Base-by-base conservation (phyloP, 2,888 invertebrate species). In the Megastigmus dorsalis region DNA sequence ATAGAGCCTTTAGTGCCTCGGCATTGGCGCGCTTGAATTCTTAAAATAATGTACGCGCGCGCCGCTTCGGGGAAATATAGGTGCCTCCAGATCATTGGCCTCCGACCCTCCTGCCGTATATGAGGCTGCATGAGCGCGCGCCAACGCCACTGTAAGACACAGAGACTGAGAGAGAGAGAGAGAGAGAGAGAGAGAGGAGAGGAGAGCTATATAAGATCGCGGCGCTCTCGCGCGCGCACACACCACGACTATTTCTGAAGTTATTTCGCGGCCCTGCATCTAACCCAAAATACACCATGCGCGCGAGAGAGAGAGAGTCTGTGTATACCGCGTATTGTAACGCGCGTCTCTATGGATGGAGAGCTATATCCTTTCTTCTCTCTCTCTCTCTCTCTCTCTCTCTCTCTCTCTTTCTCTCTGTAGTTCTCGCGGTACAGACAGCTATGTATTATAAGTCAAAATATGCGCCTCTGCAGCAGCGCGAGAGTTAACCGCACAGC, bases 51-150 rank as follows among this genome's bases (percentile, higher is more conserved):
- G 74, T 33, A 43, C 55, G n/a, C 15, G 63, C 52, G 63, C 68
- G 67, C 45, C 30, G 71, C 66, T 77, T 77, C 77, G 77, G 23
- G 72, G 74, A 77, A 70, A 75, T 76, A 69, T 77, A 77, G 75
- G 75, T 77, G 74, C 54, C 75, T 71, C 65, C 67, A 69, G 77
- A 77, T 77, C 77, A 77, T 77, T 77, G 77, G 77, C 77, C 77
- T 75, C 71, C 65, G 52, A 30, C 59, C 60, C 45, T 33, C 50
- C n/a, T n/a, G n/a, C n/a, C 20, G 52, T 38, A 10, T 52, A 43
- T 20, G 52, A 41, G n/a, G 23, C 30, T 6, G 15, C 38, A 43
- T 20, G 52, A 41, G n/a, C 33, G 41, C 3, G 15, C 38, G 20
- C n/a, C 15, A n/a, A n/a, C n/a, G n/a, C n/a, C n/a, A n/a, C n/a